A percentile compares a stretch with the other conserved stretches of the same genome.
phyloP scores from a whole-genome alignment of 2,797 vertebrate genomes.

The Chaetophractus vellerosus region DNA sequence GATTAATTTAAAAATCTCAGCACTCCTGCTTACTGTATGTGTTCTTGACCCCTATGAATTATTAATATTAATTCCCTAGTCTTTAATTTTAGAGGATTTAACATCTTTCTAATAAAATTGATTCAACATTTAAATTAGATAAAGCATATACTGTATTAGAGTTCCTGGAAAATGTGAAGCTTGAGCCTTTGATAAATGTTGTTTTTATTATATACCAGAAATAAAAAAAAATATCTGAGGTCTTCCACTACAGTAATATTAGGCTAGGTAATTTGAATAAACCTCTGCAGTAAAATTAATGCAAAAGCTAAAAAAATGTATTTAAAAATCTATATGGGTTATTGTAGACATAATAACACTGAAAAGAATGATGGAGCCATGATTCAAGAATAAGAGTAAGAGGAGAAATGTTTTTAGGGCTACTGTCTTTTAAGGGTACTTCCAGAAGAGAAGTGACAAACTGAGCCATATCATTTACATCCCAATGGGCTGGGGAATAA shows the following conservation, averaged over 20 bases:
- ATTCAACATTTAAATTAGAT: background rate
- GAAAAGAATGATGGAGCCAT: background rate
- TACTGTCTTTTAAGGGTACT: background rate
- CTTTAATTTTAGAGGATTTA: background rate
- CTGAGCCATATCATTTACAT: background rate
- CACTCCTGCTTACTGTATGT: background rate
- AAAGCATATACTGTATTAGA: background rate
- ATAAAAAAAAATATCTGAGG: background rate
- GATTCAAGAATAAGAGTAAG: background rate
- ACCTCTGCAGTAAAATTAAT: background rate
- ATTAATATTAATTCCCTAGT: background rate
- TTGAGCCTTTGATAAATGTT: background rate
- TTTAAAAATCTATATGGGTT: background rate
- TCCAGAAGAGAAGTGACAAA: background rate
- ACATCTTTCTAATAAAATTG: background rate
- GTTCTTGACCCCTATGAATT: background rate
- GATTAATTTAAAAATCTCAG: background rate
- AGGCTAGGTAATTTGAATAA: background rate
- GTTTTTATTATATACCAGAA: background rate
- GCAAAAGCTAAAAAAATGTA: background rate
- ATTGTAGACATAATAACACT: background rate
- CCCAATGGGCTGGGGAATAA: background rate
- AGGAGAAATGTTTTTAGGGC: background rate
- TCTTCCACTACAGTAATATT: background rate
- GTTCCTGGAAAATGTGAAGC: background rate